phyloP scores from a whole-genome alignment of 2,888 invertebrate genomes.

The Pegoplata infirma region DNA sequence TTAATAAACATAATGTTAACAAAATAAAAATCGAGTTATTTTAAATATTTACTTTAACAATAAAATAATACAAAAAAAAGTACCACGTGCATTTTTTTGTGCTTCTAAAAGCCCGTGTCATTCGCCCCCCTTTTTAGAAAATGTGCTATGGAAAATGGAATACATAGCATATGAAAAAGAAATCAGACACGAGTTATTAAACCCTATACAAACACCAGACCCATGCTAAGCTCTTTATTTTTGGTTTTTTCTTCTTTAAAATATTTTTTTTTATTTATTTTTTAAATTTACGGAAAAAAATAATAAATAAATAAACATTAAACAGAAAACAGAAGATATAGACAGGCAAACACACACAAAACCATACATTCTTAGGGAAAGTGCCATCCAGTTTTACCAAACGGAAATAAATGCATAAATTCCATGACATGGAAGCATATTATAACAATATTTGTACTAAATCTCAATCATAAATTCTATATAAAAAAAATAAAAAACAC shows the following conservation, averaged over 20 bases:
- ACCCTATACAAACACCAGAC: constrained; percentile 35
- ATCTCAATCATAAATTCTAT: constrained; percentile 33
- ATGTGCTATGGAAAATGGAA: too few relatives aligned
- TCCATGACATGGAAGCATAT: neutral
- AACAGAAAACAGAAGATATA: constrained; percentile 4
- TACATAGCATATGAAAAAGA: constrained; percentile 6
- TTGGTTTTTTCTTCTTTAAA: neutral
- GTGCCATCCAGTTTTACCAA: constrained; percentile 11
- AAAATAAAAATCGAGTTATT: neutral
- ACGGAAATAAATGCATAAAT: constrained; percentile 55
- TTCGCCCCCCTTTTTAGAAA: neutral
- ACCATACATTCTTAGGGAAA: neutral
- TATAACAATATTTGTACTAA: neutral
- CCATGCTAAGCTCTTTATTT: constrained; percentile 55
- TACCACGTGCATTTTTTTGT: constrained; percentile 39
- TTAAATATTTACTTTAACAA: neutral
- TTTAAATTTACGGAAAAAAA: constrained; percentile 45
- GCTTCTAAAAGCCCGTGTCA: constrained; percentile 21
- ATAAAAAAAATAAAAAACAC: constrained; percentile 49
- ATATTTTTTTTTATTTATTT: constrained; percentile 38
- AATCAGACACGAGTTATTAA: constrained; percentile 57
- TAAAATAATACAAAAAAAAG: neutral
- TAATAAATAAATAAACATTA: constrained; percentile 51
- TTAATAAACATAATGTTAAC: neutral
- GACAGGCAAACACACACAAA: neutral